Base-by-base conservation (phyloP, 2,888 invertebrate species). In the Yponomeuta plumbellus region DNA sequence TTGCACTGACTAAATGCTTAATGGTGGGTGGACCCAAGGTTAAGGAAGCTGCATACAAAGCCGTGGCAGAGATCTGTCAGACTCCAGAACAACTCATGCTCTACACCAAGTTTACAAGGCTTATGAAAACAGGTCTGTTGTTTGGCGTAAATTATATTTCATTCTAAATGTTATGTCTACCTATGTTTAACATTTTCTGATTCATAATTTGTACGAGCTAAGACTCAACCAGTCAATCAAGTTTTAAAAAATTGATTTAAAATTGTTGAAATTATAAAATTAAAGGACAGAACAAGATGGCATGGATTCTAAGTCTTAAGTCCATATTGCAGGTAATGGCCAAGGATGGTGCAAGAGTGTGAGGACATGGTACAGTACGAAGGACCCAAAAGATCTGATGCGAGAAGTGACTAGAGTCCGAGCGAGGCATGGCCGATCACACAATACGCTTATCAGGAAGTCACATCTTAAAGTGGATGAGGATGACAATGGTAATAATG, bases 401-500 rank as follows among this genome's bases (percentile, higher is more conserved):
- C 89, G 92, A 72, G 93, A 93, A 71, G 90, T 95, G 22, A 93
- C 94, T 5, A 92, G 92, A 76, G 92, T 92, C 66, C 92, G 92
- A 65, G 92, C 93, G 11, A 92, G 93, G 70, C 92, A 94, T 73
- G 94, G 94, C 5, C 94, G 95, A 89, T 92, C 93, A 0, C 96
- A 96, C 78, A 94, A 93, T 74, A 95, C 95, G 72, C 86, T 96
- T n/a, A 83, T 94, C 0, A 92, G 93, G 72, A 90, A 94, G 74
- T 93, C 91, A 39, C 95, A 94, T 78, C 75, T 92, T 4, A 93
- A 93, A 78, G 71, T 92, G 61, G 80, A 84, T n/a, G 80, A 83
- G 68, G 76, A 82, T 70, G 88, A 93, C 82, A 79, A 83, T 85
- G 90, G 86, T 86, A 71, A 73, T 61, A n/a, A 34, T 34, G 34